Base-by-base conservation (phyloP, 1,140 invertebrate genomes). In the Panagrolaimus sp. region DNA sequence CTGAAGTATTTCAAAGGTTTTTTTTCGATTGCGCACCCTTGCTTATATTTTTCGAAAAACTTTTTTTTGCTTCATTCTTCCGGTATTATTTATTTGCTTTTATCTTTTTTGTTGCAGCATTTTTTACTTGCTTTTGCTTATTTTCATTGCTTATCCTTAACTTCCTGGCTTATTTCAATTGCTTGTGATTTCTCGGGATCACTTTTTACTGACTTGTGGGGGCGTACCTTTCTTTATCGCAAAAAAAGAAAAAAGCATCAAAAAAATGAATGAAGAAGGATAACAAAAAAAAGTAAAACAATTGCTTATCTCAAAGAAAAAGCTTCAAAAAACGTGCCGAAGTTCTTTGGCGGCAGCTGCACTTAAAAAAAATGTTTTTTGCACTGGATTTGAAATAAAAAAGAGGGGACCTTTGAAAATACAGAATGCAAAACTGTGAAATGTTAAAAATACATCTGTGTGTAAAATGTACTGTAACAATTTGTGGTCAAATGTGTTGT, bases 401-500 rank as follows among this genome's bases (percentile, higher is more conserved):
- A 38, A 4, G 15, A 15, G 10, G 9, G 21, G 9, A 48, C 15
- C 21, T 48, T n/a, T 48, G 47, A 58, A 58, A 24, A 52, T 52
- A 21, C 9, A 10, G 21, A 47, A 52, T 52, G 17, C 52, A 58
- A 58, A 58, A 17, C 52, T 14, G 52, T 15, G 52, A 58, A 58
- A 12, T 24, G n/a, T n/a, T 21, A 52, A 52, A 52, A 52, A 7
- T 52, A 1, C 17, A 7, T 21, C 48, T 7, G 9, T 21, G 26
- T 21, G 24, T 6, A 15, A 52, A 2, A 52, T 8, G 4, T 52
- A 52, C 48, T 7, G 48, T 52, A 52, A 52, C 48, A n/a, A n/a
- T 21, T 21, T 58, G 52, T 28, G 8, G 10, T 64, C 28, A 21
- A 44, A 64, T 64, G 63, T 43, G 21, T 58, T 58, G 52, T 58